Evolutionary conservation across 2,113 vertebrate species (phyloP).

Genomic region (Tragulus kanchil): DNA sequence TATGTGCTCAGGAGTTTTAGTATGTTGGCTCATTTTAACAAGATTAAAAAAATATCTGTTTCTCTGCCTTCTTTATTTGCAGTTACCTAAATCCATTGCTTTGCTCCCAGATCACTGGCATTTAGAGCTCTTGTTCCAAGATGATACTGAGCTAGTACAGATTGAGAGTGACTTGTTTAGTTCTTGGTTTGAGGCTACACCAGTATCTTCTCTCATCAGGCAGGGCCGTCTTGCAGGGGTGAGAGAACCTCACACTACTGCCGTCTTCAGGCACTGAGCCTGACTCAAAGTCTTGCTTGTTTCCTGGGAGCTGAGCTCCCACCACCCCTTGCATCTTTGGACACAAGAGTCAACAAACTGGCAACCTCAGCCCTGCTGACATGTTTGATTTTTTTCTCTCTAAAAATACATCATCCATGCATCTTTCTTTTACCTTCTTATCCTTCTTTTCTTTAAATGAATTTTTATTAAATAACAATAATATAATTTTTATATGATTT

Average conservation of each 20-base stretch:
- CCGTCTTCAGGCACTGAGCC: background rate
- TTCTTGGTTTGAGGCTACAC: background rate
- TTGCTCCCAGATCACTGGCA: accelerated
- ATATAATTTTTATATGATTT: background rate
- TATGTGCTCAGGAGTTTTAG: constrained; percentile 3
- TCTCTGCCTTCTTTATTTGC: background rate
- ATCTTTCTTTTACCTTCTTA: background rate
- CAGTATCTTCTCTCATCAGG: background rate
- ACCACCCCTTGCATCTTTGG: background rate
- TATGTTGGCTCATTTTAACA: background rate
- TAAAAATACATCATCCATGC: background rate
- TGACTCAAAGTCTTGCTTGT: background rate
- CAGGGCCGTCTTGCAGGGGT: background rate
- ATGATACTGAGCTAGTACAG: background rate
- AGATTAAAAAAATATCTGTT: background rate
- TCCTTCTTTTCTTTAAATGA: background rate
- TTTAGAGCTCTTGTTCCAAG: background rate
- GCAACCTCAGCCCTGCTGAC: background rate
- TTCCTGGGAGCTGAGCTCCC: too few species aligned
- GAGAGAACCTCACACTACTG: background rate
- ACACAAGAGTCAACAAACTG: background rate
- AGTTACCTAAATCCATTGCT: background rate
- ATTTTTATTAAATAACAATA: background rate
- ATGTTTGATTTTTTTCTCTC: background rate
- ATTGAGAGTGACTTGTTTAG: background rate